Percentiles rank a stretch among this genome's conserved stretches.
These are phyloP conservation scores for Parascotia fuliginaria DNA, from an alignment of 2,888 invertebrate genomes.

Conservation along the genomic window DNA sequence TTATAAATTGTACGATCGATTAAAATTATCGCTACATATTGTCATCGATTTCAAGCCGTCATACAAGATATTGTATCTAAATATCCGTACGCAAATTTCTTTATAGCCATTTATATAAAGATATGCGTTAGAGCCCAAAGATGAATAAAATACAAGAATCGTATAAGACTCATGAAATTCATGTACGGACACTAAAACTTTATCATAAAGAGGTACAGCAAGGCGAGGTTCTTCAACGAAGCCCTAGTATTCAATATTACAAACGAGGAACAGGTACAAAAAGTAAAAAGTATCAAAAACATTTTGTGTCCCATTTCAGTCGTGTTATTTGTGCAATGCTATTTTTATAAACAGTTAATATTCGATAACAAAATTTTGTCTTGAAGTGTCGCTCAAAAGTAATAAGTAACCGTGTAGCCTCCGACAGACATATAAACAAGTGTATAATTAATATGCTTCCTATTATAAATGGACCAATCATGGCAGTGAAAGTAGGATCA, in stretches of 20 bases:
- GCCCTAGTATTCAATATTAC: conserved; percentile 63
- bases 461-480: conserved; percentile 84
- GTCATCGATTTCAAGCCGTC: conserved; percentile 66
- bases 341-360: conserved; percentile 72
- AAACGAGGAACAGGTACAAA: conserved; percentile 77
- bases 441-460: conserved; percentile 73
- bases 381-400: conserved; percentile 85
- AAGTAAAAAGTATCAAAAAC: conserved; percentile 83
- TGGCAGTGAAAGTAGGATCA: conserved; percentile 80
- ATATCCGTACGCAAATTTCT: conserved; percentile 66
- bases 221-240: conserved; percentile 69
- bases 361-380: conserved; percentile 74
- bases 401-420: conserved; percentile 77
- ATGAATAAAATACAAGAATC: conserved; percentile 30
- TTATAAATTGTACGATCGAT: conserved; percentile 50
- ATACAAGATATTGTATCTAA: conserved; percentile 48
- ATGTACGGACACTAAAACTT: conserved; percentile 58
- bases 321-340: conserved; percentile 82
- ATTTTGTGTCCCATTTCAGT: conserved; percentile 85
- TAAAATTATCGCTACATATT: conserved; percentile 68
- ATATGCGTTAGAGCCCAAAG: conserved; percentile 25
- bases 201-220: conserved; percentile 61
- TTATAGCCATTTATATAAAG: conserved; percentile 31
- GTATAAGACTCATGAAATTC: conserved; percentile 54
- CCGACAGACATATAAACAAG: conserved; percentile 84